Conservation (phyloP, 2,888 invertebrate species). For the Esperia sulphurella region DNA sequence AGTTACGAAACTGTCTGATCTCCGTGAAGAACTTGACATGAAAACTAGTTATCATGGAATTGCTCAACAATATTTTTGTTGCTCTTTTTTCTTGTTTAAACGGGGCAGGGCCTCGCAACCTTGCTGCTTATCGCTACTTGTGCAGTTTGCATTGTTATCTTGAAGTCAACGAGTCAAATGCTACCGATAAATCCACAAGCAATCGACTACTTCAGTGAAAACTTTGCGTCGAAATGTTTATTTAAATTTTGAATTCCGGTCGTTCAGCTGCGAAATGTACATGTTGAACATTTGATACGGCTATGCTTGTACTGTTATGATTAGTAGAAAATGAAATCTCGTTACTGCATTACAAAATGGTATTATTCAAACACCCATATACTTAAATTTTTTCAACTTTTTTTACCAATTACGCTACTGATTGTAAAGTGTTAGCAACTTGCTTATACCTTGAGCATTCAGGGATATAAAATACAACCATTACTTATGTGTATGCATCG, state of each 20-base stretch:
- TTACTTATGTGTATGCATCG: no score
- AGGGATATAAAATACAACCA: no score
- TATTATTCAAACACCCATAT: no score
- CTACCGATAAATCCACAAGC: neutral
- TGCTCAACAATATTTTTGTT: slow-evolving; percentile 3
- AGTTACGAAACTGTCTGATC: neutral
- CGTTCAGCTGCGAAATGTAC: neutral
- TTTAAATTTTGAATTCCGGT: neutral
- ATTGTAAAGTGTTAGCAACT: no score
- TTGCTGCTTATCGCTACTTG: neutral
- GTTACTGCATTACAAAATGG: no score
- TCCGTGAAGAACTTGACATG: neutral
- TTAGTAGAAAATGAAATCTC: no score
- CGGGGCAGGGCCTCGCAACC: slow-evolving; percentile 8
- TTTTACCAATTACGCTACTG: no score
- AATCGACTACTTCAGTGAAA: neutral
- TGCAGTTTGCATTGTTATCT: neutral
- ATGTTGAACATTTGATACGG: neutral
- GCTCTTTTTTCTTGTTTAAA: neutral
- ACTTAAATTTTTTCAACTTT: no score
- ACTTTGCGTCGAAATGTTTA: neutral
- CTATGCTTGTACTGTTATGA: no score
- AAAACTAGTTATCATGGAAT: neutral
- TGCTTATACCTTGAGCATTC: no score
- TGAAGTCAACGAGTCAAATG: neutral